phyloP scores from a whole-genome alignment of 2,888 invertebrate species.

The Sarcophaga variegata region DNA sequence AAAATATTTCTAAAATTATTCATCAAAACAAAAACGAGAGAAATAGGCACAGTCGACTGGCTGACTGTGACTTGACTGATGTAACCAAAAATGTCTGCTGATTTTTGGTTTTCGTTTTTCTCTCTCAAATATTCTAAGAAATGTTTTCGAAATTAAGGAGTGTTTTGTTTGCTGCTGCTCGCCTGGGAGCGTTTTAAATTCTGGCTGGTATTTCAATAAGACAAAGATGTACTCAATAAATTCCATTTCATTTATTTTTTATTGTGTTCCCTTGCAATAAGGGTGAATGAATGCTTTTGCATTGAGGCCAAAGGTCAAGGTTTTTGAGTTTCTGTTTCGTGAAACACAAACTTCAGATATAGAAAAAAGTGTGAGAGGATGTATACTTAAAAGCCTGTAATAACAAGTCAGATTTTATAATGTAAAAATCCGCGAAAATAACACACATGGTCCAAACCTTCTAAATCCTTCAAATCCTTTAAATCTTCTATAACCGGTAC shows the following conservation, averaged over 20 bases:
- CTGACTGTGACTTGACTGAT: not conserved
- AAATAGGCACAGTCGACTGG: not conserved
- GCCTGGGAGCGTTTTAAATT: not conserved
- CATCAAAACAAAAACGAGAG: not conserved
- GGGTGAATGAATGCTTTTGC: not conserved
- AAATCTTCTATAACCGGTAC: too few species aligned
- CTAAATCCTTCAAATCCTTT: too few species aligned
- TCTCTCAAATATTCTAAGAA: not conserved
- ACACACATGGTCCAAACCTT: too few species aligned
- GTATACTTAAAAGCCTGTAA: too few species aligned
- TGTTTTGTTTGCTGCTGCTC: not conserved
- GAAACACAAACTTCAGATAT: not conserved
- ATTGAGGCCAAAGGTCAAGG: not conserved
- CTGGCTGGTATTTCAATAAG: too few species aligned
- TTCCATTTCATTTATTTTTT: not conserved
- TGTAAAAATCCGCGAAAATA: too few species aligned
- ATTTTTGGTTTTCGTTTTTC: not conserved
- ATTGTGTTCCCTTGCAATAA: not conserved
- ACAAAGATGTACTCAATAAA: too few species aligned
- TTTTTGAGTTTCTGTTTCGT: not conserved
- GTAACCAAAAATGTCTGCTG: slow-evolving; percentile 15
- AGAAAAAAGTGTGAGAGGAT: too few species aligned
- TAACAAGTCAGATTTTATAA: too few species aligned
- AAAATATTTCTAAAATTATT: not conserved
- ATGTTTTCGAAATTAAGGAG: not conserved